Evolutionary conservation across 2,797 vertebrate genomes (phyloP), one percentile per base, ranked within the genome.

Genomic region (Helicolenus hilgendorfi): DNA sequence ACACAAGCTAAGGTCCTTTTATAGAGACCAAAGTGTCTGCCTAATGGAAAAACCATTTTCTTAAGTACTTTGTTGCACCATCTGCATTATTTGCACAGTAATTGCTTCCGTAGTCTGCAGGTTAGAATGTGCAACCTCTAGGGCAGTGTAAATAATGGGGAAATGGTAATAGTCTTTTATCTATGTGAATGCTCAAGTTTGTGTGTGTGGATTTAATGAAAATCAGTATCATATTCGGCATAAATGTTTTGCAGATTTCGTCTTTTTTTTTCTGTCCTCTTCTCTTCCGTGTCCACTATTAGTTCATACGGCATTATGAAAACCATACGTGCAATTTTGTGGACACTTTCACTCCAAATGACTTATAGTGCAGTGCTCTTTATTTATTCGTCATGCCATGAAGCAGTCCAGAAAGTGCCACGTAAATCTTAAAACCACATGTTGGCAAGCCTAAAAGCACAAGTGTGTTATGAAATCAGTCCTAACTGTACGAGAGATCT

Each of bases 1-100:
- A 88, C 70, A 78, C 41, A 94, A 85, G 59, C 72, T 74, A 73
- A 93, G 72, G 90, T 94, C 92, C 88, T 94, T 55, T 75, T 87
- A 93, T 79, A 77, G 89, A 94, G 89, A 95, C 89, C 92, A 93
- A 95, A 96, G 94, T 95, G 96, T 95, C 91, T 88, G 83, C 89
- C 93, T 96, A 97, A 95, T 96, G 95, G 95, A 94, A 94, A 94
- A 95, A 94, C 79, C 89, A 86, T 96, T 96, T 92, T 95, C 95
- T 95, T 95, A 96, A 97, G 96, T 96, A 95, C 94, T 95, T 94
- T 95, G 95, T 95, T 96, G 92, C 93, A 89, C 93, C 96, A 96
- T 95, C 92, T 96, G 94, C 82, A 89, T 96, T 93, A 96, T 93
- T 89, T 89, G 86, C 76, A 79, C 79, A 83, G 87, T 96, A 96